phyloP scores from a whole-genome alignment of 2,888 invertebrate genomes.

The Lomographa bimaculata region DNA sequence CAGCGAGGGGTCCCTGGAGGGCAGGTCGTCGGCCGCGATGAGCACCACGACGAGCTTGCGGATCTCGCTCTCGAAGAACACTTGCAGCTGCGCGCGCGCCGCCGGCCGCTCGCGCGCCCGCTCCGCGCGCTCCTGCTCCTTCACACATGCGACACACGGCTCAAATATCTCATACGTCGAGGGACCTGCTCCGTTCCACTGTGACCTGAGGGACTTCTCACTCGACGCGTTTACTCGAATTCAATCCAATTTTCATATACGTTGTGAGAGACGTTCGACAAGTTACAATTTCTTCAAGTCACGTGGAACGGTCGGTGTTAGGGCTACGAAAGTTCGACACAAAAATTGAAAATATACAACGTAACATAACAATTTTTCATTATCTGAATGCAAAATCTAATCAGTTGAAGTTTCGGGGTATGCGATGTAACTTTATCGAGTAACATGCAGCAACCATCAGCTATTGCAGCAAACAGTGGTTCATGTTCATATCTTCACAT shows the following conservation, averaged over 20 bases:
- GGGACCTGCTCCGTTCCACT: constrained; percentile 24
- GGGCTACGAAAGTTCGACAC: constrained; percentile 22
- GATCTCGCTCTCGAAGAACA: constrained; percentile 94
- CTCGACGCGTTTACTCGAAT: too few relatives aligned
- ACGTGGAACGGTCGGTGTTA: constrained; percentile 31
- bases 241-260: too few relatives aligned
- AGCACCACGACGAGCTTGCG: constrained; percentile 93
- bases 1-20: constrained; percentile 89
- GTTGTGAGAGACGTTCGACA: too few relatives aligned
- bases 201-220: constrained; percentile 11
- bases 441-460: constrained; percentile 77
- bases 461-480: constrained; percentile 58
- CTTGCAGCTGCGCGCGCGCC: constrained; percentile 93
- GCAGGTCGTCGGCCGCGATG: constrained; percentile 93
- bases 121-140: constrained; percentile 77
- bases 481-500: constrained; percentile 52
- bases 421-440: constrained; percentile 63
- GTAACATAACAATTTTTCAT: constrained; percentile 45
- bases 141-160: constrained; percentile 34
- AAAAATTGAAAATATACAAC: constrained; percentile 19
- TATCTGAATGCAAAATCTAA: constrained; percentile 63
- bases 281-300: constrained; percentile 26
- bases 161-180: constrained; percentile 27
- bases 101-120: constrained; percentile 85
- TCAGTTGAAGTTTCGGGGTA: constrained; percentile 55